Conservation (phyloP, 2,888 invertebrate species). For the Cremastobaeus sp. region DNA sequence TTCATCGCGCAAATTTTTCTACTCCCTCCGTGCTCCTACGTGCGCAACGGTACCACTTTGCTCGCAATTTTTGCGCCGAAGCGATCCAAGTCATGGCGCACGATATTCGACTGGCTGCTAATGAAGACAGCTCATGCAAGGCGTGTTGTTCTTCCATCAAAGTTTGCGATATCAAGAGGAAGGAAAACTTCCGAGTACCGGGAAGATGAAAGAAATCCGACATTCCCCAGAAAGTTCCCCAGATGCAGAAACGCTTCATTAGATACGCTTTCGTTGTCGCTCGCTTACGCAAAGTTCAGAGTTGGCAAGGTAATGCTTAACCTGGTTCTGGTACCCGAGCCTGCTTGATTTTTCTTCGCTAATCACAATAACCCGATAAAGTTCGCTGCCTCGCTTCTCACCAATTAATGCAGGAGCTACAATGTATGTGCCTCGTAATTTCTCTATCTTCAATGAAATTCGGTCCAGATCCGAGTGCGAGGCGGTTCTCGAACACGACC, state of each 20-base stretch:
- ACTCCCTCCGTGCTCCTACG: slow-evolving; percentile 22
- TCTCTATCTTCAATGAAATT: slow-evolving; percentile 49
- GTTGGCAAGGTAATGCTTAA: slow-evolving; percentile 33
- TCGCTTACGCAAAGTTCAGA: slow-evolving; percentile 18
- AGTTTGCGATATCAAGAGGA: no score
- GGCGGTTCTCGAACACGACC: slow-evolving; percentile 70
- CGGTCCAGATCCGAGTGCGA: slow-evolving; percentile 71
- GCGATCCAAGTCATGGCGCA: slow-evolving; percentile 9
- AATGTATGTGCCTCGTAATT: slow-evolving; percentile 22
- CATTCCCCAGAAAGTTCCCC: no score
- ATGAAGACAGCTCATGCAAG: slow-evolving; percentile 10
- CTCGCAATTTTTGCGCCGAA: slow-evolving; percentile 13
- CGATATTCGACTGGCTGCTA: slow-evolving; percentile 3
- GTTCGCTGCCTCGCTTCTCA: slow-evolving; percentile 53
- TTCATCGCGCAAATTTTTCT: slow-evolving; percentile 37
- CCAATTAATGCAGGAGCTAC: slow-evolving; percentile 45
- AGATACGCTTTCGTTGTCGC: slow-evolving; percentile 17
- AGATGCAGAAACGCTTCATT: slow-evolving; percentile 35
- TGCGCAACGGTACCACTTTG: slow-evolving; percentile 22
- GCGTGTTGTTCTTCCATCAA: slow-evolving; percentile 6
- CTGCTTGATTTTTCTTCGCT: slow-evolving; percentile 27
- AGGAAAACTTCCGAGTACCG: no score
- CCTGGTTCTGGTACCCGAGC: slow-evolving; percentile 15
- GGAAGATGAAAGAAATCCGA: no score
- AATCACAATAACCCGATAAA: slow-evolving; percentile 42